Evolutionary conservation across 2,113 vertebrate genomes (phyloP), one percentile per base, ranked within the genome.

Genomic region (Mustela lutreola): DNA sequence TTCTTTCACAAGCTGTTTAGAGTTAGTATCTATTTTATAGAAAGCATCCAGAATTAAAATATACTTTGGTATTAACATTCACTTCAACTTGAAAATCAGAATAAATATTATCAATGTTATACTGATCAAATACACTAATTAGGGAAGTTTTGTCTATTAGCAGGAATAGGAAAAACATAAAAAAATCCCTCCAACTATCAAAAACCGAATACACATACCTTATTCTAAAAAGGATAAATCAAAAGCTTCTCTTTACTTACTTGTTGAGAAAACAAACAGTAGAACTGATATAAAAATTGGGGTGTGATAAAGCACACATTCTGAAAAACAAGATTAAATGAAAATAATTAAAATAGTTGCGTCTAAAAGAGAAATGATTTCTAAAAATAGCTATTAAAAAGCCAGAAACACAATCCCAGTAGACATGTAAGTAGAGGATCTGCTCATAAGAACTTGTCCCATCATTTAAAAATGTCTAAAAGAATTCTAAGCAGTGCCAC

Each of bases 221-320:
- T 81, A 94, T 39, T 96, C 71, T 95, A 60, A 94, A 94, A 97
- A 92, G 10, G 16, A 86, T 50, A 98, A 92, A 96, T 95, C 42
- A 91, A 39, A 97, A 95, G 50, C n/a, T 83, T 97, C 53, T 97
- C 16, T 97, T 98, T 97, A 99, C 99, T 99, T 99, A 99, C 99
- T 99, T 99, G 99, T 98, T 99, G 99, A 99, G 99, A 99, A 99
- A 99, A 99, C 99, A 99, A 99, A 99, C 99, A 99, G 99, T 99
- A 99, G 99, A 99, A 99, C 99, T 99, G 99, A 99, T 99, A 99
- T 99, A 99, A 99, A 99, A 99, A 99, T 94, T 99, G 99, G 95
- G 99, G 99, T 96, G 99, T 99, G 99, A 99, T 99, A 99, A 99
- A 99, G 99, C 99, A 99, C 98, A 99, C 99, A 99, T 99, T 99